Percentiles rank a stretch among this genome's conserved stretches.
phyloP scores from a whole-genome alignment of 2,113 vertebrate species.

The Peromyscus californicus region DNA sequence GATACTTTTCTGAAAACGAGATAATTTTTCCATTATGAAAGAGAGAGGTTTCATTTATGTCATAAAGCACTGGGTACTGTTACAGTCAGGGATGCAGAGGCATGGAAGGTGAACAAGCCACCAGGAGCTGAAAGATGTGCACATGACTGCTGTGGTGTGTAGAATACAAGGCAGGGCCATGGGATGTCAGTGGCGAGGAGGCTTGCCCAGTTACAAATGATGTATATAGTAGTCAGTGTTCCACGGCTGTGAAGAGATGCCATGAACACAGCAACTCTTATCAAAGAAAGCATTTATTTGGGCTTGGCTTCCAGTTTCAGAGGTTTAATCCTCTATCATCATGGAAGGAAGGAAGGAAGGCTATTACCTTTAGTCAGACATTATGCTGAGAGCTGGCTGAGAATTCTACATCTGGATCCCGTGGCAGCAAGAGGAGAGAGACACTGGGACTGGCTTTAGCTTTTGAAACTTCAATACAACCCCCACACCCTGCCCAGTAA shows the following conservation, averaged over 20 bases:
- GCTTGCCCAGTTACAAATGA: background rate
- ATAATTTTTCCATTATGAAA: background rate
- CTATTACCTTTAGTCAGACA: background rate
- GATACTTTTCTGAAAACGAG: too few relatives aligned
- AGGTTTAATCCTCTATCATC: background rate
- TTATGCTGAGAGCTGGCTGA: background rate
- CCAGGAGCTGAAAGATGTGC: background rate
- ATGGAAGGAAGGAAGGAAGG: background rate
- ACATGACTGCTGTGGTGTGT: background rate
- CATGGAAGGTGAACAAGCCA: background rate
- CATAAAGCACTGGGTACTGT: background rate
- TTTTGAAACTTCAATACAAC: background rate
- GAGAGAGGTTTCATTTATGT: background rate
- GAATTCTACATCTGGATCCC: background rate
- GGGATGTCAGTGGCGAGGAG: background rate
- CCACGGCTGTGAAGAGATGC: background rate
- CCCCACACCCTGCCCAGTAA: background rate
- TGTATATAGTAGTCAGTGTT: background rate
- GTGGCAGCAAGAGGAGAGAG: background rate
- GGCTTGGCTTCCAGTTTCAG: background rate
- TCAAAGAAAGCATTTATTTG: background rate
- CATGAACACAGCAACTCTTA: background rate
- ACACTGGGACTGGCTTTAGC: background rate
- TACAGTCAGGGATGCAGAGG: background rate
- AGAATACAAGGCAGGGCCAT: background rate